Percentiles rank a stretch among this genome's conserved stretches.
Conservation (phyloP, 2,113 vertebrate genomes). For the Paradoxurus hermaphroditus region DNA sequence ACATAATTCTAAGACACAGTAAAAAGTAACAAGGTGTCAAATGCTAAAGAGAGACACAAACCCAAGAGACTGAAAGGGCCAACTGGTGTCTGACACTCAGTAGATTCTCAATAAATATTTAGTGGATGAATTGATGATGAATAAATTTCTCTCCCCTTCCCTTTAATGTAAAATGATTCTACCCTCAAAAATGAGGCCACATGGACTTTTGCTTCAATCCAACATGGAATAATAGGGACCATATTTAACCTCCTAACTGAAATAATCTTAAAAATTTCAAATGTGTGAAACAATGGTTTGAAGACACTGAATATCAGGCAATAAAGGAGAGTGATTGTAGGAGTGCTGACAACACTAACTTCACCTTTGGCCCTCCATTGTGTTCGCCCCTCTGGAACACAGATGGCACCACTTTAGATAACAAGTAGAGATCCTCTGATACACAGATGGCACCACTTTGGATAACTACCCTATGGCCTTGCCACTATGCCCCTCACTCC, state of each 20-base stretch:
- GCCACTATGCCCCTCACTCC: neutral
- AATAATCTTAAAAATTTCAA: neutral
- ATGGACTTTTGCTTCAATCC: neutral
- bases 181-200: neutral
- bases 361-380: neutral
- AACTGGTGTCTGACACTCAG: neutral
- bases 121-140: neutral
- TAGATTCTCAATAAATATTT: neutral
- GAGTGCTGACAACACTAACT: neutral
- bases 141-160: neutral
- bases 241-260: neutral
- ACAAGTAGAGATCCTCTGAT: too few relatives aligned
- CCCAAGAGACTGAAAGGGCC: neutral
- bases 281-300: neutral
- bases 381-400: neutral
- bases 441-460: neutral
- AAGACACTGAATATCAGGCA: neutral
- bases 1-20: neutral
- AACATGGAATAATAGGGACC: neutral
- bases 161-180: neutral
- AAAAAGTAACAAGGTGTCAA: neutral
- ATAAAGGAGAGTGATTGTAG: neutral
- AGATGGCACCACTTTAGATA: neutral
- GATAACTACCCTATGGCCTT: neutral
- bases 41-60: neutral